These are phyloP conservation scores for Thunnus thynnus DNA, from an alignment of 2,113 vertebrate species.

Conservation along the genomic window DNA sequence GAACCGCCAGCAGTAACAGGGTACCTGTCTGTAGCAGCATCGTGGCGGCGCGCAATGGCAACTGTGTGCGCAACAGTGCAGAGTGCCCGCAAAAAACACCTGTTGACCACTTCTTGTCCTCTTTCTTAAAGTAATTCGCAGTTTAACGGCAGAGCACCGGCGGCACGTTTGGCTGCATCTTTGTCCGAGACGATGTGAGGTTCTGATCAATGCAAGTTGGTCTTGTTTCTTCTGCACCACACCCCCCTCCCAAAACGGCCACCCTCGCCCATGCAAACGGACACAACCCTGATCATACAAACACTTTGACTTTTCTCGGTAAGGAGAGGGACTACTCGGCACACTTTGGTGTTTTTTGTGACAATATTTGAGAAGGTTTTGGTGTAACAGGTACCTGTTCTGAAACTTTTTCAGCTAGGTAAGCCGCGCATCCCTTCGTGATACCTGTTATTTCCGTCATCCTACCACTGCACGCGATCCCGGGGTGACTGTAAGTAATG, in stretches of 20 bases:
- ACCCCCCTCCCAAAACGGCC: slow-evolving; percentile 82
- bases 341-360: slow-evolving; percentile 61
- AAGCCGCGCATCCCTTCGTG: slow-evolving; percentile 28
- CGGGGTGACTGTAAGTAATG: slow-evolving; percentile 54
- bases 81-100: slow-evolving; percentile 59
- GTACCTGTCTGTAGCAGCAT: slow-evolving; percentile 73
- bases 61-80: slow-evolving; percentile 36
- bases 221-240: slow-evolving; percentile 80
- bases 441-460: neutral
- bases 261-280: slow-evolving; percentile 77
- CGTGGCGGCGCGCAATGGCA: slow-evolving; percentile 47
- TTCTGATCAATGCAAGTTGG: slow-evolving; percentile 72
- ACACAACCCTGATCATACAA: slow-evolving; percentile 67
- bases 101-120: slow-evolving; percentile 38
- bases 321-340: slow-evolving; percentile 75
- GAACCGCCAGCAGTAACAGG: slow-evolving; percentile 71
- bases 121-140: slow-evolving; percentile 30
- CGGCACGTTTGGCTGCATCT: slow-evolving; percentile 81
- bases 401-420: slow-evolving; percentile 25
- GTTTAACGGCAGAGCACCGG: slow-evolving; percentile 67
- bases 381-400: neutral
- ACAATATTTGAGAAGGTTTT: slow-evolving; percentile 48
- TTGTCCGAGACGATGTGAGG: slow-evolving; percentile 82
- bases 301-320: slow-evolving; percentile 80
- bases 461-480: neutral